These are phyloP conservation scores for Ariolimax columbianus DNA, from an alignment of 2,888 invertebrate genomes.

Conservation along the genomic window DNA sequence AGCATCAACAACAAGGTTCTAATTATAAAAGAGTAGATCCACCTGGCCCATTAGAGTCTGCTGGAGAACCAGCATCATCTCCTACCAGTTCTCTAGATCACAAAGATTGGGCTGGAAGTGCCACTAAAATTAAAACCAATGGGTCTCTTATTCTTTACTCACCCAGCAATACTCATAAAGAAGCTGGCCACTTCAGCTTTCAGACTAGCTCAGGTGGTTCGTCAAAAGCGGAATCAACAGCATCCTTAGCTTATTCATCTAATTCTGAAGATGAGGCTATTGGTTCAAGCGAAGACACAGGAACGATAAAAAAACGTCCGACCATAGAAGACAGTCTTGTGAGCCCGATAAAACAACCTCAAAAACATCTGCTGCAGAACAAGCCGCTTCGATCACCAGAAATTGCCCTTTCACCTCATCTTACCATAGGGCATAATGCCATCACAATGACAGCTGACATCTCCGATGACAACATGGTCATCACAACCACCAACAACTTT, in stretches of 20 bases:
- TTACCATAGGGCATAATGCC: slow-evolving; percentile 13
- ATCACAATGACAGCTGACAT: slow-evolving; percentile 45
- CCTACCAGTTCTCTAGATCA: slow-evolving; percentile 40
- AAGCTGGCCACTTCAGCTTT: slow-evolving; percentile 51
- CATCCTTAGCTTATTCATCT: slow-evolving; percentile 72
- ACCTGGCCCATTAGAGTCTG: neutral
- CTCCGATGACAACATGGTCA: slow-evolving; percentile 32
- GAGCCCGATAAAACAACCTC: neutral
- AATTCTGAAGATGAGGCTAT: slow-evolving; percentile 74
- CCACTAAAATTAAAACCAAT: slow-evolving; percentile 78
- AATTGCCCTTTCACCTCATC: neutral
- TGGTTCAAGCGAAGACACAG: slow-evolving; percentile 73
- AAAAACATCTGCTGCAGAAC: neutral
- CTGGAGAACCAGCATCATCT: slow-evolving; percentile 12
- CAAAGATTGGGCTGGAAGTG: slow-evolving; percentile 52
- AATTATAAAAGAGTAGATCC: slow-evolving; percentile 1
- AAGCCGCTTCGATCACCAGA: neutral
- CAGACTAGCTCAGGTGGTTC: neutral
- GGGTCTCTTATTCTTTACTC: slow-evolving; percentile 75
- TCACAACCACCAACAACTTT: slow-evolving; percentile 39
- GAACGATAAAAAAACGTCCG: slow-evolving; percentile 75
- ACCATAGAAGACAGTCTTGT: slow-evolving; percentile 32
- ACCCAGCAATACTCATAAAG: slow-evolving; percentile 71
- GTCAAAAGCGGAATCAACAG: slow-evolving; percentile 20
- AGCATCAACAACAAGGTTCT: neutral